Conservation (phyloP, 2,797 vertebrate genomes). For the Chiropotes sagulatus region DNA sequence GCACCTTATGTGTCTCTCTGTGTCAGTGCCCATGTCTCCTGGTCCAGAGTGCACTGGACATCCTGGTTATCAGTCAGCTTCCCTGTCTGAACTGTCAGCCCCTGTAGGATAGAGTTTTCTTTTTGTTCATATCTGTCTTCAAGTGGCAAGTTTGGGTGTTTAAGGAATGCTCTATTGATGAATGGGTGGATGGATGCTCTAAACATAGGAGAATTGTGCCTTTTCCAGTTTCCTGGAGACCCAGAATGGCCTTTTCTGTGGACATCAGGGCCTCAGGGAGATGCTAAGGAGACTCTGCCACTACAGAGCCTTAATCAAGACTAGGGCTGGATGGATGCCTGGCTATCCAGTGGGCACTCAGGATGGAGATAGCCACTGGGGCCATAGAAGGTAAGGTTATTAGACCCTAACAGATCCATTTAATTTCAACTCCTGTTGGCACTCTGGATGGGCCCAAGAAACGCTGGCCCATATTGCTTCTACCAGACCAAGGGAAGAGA, state of each 20-base stretch:
- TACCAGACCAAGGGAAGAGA: neutral
- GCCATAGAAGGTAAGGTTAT: neutral
- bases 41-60: neutral
- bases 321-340: neutral
- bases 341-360: neutral
- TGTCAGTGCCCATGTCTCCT: neutral
- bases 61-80: neutral
- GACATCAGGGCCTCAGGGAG: neutral
- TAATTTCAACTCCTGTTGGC: neutral
- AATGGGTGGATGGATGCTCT: neutral
- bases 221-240: neutral
- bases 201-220: neutral
- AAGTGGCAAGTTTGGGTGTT: neutral
- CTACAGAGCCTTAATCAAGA: neutral
- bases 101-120: neutral
- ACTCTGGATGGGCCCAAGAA: neutral
- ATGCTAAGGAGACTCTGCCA: fast-evolving
- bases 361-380: no score
- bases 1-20: fast-evolving
- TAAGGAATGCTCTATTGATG: neutral
- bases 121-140: neutral
- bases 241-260: neutral
- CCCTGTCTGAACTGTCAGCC: neutral
- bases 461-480: neutral
- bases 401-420: neutral